Conservation (phyloP, 2,888 invertebrate species). For the Stegana nigrithorax region DNA sequence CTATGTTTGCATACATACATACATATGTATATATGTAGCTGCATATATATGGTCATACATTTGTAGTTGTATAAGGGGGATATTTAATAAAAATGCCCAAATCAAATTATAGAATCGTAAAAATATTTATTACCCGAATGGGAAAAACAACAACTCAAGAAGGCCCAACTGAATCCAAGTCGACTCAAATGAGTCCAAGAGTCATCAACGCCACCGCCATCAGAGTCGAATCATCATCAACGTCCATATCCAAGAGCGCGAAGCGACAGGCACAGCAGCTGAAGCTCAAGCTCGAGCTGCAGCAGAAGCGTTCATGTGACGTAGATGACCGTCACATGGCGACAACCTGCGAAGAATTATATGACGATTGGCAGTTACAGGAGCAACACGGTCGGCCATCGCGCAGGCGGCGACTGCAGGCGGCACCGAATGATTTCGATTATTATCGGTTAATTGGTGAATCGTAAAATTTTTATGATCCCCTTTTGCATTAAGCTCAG, state of each 20-base stretch:
- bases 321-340: constrained; percentile 33
- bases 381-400: not conserved
- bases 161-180: not conserved
- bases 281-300: constrained; percentile 14
- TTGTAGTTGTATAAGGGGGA: constrained; percentile 9
- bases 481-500: constrained; percentile 20
- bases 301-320: too few relatives aligned
- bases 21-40: too few relatives aligned
- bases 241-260: constrained; percentile 14
- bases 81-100: constrained; percentile 56
- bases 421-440: constrained; percentile 56
- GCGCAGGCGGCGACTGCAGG: constrained; percentile 7
- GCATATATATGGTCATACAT: constrained; percentile 20
- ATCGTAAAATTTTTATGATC: constrained; percentile 64
- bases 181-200: constrained; percentile 6
- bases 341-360: constrained; percentile 42
- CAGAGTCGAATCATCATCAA: constrained; percentile 16
- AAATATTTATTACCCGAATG: constrained; percentile 55
- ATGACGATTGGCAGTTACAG: not conserved
- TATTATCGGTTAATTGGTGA: constrained; percentile 67
- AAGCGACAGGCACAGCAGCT: constrained; percentile 7
- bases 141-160: not conserved
- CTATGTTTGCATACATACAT: too few relatives aligned
- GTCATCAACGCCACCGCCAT: constrained; percentile 8
- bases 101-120: constrained; percentile 67